Evolutionary conservation across 2,113 vertebrate genomes (phyloP).

Genomic region (Cottus gobio): DNA sequence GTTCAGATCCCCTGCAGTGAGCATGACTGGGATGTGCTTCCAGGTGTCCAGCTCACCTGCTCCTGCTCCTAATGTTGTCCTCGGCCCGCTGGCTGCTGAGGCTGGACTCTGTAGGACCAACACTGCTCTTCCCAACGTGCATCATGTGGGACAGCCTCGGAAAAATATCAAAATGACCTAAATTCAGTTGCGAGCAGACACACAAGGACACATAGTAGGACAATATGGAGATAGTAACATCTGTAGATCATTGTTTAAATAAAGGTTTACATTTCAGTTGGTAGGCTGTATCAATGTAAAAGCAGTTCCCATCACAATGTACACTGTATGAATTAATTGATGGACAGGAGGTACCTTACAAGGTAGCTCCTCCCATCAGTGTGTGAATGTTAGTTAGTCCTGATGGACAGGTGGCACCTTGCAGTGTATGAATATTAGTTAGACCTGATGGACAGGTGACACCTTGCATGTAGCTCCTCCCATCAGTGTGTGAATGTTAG

Average conservation of each 20-base stretch:
- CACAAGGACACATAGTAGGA: neutral
- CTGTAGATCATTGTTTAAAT: neutral
- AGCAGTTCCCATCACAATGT: neutral
- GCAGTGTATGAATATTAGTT: too few species aligned
- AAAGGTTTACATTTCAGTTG: too few species aligned
- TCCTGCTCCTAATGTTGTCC: constrained; percentile 68
- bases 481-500: too few species aligned
- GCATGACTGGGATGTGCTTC: too few species aligned
- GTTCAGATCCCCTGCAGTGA: neutral
- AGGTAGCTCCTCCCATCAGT: too few species aligned
- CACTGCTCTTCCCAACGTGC: constrained; percentile 58
- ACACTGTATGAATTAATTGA: too few species aligned
- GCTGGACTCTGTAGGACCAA: constrained; percentile 78
- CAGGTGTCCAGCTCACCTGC: constrained; percentile 73
- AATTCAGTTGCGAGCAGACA: too few species aligned
- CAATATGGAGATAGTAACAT: neutral
- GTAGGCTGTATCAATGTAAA: neutral
- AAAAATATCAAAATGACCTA: neutral
- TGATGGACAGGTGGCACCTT: too few species aligned
- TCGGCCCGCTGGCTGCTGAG: constrained; percentile 75
- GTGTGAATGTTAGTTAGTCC: too few species aligned
- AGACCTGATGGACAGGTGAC: too few species aligned
- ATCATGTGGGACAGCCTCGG: constrained; percentile 69
- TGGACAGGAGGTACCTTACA: too few species aligned
- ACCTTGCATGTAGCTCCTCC: too few species aligned